Evolutionary conservation across 2,113 vertebrate species (phyloP).

Genomic region (Ranitomeya imitator): DNA sequence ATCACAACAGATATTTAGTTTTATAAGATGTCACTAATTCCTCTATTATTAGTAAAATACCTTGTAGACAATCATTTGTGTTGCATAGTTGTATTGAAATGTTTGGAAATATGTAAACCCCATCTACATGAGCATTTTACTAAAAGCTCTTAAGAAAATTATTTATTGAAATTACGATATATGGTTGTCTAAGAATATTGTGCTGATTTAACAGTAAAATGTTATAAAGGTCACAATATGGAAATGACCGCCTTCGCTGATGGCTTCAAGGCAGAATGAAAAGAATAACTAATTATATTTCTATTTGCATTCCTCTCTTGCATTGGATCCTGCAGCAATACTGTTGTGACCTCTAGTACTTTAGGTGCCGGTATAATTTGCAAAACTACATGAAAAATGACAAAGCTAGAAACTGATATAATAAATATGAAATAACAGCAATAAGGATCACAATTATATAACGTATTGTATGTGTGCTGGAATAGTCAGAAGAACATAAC

Average conservation of each 20-base stretch:
- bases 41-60: not conserved
- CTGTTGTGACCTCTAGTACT: not conserved
- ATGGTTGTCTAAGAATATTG: conserved; percentile 34
- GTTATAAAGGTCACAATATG: conserved; percentile 23
- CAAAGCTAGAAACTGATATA: not conserved
- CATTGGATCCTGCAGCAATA: not conserved
- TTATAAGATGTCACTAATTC: not conserved
- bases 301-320: conserved; percentile 6
- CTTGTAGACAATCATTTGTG: not conserved
- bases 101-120: not conserved
- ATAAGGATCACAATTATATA: not conserved
- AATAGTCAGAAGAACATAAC: too few species aligned
- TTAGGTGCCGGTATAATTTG: not conserved
- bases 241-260: conserved; percentile 21
- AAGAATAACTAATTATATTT: conserved; percentile 21
- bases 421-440: not conserved
- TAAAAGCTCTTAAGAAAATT: conserved; percentile 27
- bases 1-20: not conserved
- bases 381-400: not conserved
- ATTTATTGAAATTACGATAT: conserved; percentile 35
- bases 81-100: not conserved
- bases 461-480: too few species aligned
- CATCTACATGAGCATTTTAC: not conserved
- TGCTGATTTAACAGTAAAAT: conserved; percentile 38
- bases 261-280: conserved; percentile 21